Percentiles rank a stretch among this genome's conserved stretches.
Evolutionary conservation across 2,888 invertebrate genomes (phyloP).

Genomic region (Drosophila lacicola): DNA sequence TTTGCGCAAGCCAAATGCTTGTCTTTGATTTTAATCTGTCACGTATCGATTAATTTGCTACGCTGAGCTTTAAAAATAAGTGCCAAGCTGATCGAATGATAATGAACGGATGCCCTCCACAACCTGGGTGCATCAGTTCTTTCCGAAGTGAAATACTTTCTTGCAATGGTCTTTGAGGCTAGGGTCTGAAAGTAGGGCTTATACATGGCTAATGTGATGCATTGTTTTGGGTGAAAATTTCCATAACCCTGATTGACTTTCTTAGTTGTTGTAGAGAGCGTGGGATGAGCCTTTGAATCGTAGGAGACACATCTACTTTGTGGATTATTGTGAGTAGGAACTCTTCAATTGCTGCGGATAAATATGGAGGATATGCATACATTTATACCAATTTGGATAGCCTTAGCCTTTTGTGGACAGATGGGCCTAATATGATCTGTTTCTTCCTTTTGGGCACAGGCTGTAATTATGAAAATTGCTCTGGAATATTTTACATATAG

Average conservation of each 20-base stretch:
- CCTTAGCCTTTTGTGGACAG: not conserved
- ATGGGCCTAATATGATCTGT: not conserved
- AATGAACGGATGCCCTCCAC: too few species aligned
- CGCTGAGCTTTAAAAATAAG: not conserved
- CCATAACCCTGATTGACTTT: too few species aligned
- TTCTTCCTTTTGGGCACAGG: not conserved
- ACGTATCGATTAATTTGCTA: constrained; percentile 1
- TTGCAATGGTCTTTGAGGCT: too few species aligned
- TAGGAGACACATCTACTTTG: too few species aligned
- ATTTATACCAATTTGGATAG: not conserved
- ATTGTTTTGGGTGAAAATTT: not conserved
- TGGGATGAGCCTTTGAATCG: too few species aligned
- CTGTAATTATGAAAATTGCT: not conserved
- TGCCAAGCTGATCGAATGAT: not conserved
- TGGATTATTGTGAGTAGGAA: too few species aligned
- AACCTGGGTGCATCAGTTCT: too few species aligned
- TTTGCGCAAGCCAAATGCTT: not conserved
- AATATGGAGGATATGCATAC: too few species aligned
- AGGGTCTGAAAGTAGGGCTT: too few species aligned
- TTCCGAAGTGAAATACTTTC: too few species aligned
- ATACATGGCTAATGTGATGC: not conserved
- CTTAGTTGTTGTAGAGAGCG: too few species aligned
- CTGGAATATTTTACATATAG: not conserved
- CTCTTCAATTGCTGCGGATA: too few species aligned
- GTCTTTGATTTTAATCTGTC: not conserved